Evolutionary conservation across 2,888 invertebrate species (phyloP), one percentile per base, ranked within the genome.

Genomic region (Criorhina ranunculi): DNA sequence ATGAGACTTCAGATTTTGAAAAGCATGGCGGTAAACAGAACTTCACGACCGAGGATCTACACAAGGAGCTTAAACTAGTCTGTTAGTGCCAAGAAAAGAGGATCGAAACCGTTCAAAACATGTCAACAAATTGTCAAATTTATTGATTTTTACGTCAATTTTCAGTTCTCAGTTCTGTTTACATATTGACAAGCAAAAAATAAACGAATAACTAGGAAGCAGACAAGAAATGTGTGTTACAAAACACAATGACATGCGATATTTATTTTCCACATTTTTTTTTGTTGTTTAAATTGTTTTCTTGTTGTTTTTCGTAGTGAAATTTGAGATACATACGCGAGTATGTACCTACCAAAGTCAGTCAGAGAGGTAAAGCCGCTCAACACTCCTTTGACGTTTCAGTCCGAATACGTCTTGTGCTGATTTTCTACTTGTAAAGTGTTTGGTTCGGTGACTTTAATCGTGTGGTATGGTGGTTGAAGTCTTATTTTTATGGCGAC

Each of bases 361-460:
- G 29, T 70, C 49, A 37, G 40, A 42, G 40, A 11, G 2, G 2
- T 5, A 51, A 29, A 17, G 44, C 7, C 7, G 37, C 60, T n/a
- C n/a, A n/a, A n/a, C 59, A 31, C 67, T 44, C 5, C 24, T 60
- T 60, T 67, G 80, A 67, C 75, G 59, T 60, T 73, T 80, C 59
- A 55, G 59, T 73, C 59, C 66, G 60, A 73, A 75, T 75, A 60
- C 67, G 80, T 75, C 66, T 53, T 80, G 51, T 73, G 60, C 59
- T 66, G 59, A 57, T 66, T 79, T 78, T 70, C n/a, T 51, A 31
- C 72, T 46, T 29, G 33, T 40, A 15, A 57, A 42, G 35, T 59
- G 79, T 60, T 73, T 79, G 59, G 73, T 79, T 73, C 51, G 73
- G 42, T 79, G 79, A 73, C 64, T 79, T 79, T 72, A 66, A 42